phyloP scores from a whole-genome alignment of 30 jellyfish, hydroid and myxozoan species.

The Nemopilema nomurai region DNA sequence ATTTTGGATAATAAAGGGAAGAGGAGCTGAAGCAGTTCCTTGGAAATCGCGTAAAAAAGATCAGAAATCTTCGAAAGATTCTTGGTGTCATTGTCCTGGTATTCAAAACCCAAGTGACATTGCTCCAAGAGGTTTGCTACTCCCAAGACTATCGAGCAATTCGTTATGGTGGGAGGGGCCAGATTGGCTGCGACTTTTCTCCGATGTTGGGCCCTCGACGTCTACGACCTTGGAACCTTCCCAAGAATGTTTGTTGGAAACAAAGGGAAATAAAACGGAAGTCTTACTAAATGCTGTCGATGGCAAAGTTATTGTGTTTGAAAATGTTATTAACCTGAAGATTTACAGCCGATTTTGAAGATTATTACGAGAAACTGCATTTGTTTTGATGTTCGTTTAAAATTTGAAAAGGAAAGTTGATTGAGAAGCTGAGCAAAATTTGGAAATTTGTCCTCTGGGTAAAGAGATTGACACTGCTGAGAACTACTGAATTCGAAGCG shows the following conservation, averaged over 20 bases:
- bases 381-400: constrained; percentile 1
- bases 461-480: background rate
- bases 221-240: background rate
- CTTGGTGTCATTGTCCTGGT: constrained; percentile 34
- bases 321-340: no score
- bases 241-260: no score
- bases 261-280: no score
- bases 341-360: no score
- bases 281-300: no score
- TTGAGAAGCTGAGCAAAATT: background rate
- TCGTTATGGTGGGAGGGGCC: constrained; percentile 51
- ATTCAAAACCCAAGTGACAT: constrained; percentile 19
- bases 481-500: background rate
- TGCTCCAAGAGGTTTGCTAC: background rate
- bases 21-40: constrained; percentile 37
- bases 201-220: background rate
- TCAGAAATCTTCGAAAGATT: constrained; percentile 16
- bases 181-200: background rate
- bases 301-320: no score
- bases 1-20: no score
- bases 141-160: constrained; percentile 9
- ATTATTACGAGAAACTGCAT: no score
- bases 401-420: background rate
- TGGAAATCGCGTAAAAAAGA: constrained; percentile 10
- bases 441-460: background rate